Conservation (phyloP, 2,113 vertebrate genomes). For the Isurus oxyrinchus region DNA sequence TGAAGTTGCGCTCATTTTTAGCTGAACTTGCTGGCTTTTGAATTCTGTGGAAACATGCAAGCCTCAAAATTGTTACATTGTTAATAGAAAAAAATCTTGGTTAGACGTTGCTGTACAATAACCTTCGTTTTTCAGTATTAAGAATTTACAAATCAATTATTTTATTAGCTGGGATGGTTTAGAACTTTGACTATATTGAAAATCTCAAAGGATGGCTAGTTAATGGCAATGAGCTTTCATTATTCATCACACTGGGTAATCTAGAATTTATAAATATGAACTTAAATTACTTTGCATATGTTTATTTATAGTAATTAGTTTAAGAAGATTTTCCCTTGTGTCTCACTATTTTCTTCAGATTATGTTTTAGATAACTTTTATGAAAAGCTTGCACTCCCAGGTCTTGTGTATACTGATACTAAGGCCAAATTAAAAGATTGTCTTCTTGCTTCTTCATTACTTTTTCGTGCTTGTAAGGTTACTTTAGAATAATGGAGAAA, state of each 20-base stretch:
- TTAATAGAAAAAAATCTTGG: background rate
- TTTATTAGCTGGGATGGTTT: background rate
- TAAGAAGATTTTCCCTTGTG: background rate
- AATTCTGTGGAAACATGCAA: background rate
- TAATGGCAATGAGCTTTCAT: background rate
- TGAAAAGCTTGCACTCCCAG: background rate
- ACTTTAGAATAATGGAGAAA: background rate
- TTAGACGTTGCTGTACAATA: background rate
- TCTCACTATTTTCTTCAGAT: slow-evolving; percentile 7
- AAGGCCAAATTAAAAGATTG: background rate
- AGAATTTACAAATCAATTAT: background rate
- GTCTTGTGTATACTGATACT: background rate
- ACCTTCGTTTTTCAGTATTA: background rate
- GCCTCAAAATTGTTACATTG: background rate
- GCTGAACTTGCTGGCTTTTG: background rate
- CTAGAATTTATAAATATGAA: background rate
- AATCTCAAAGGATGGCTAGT: background rate
- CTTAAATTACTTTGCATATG: background rate
- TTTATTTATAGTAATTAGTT: background rate
- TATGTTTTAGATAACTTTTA: background rate
- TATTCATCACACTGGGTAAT: background rate
- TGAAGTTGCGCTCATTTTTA: background rate
- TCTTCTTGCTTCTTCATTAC: background rate
- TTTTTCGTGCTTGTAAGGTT: background rate
- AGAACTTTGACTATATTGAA: background rate